Evolutionary conservation across 2,113 vertebrate genomes (phyloP).

Genomic region (Terrapene triunguis): DNA sequence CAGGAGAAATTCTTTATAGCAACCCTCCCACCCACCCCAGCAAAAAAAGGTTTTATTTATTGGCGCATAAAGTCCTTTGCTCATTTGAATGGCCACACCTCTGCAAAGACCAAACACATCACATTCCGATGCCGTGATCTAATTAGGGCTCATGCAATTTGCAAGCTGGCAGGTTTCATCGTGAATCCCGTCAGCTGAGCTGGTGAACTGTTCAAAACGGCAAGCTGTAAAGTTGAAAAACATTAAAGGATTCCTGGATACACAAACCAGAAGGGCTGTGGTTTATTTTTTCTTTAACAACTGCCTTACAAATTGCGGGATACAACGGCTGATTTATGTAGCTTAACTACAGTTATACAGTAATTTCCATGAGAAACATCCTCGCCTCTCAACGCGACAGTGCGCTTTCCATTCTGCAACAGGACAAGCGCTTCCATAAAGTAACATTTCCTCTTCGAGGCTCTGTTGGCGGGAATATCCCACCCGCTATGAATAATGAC

Average conservation of each 20-base stretch:
- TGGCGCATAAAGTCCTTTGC: background rate
- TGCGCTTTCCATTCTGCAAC: background rate
- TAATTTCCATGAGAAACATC: too few relatives aligned
- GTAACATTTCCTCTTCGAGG: background rate
- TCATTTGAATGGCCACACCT: background rate
- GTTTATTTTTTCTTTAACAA: background rate
- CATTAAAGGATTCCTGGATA: background rate
- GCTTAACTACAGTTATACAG: background rate
- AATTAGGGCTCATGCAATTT: background rate
- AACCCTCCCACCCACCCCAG: background rate
- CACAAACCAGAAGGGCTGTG: background rate
- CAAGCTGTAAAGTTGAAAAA: background rate
- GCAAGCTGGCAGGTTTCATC: background rate
- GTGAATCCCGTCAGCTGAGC: background rate
- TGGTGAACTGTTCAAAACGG: background rate
- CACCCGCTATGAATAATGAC: too few relatives aligned
- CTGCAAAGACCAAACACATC: background rate
- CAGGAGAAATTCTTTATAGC: background rate
- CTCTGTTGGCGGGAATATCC: background rate
- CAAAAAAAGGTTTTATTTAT: background rate
- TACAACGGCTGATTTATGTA: background rate
- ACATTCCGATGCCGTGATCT: background rate
- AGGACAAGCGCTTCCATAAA: background rate
- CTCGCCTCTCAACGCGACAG: background rate
- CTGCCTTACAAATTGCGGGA: background rate